phyloP scores from a whole-genome alignment of 92 coral and sea anemone species.

The Epizoanthus rinbou region DNA sequence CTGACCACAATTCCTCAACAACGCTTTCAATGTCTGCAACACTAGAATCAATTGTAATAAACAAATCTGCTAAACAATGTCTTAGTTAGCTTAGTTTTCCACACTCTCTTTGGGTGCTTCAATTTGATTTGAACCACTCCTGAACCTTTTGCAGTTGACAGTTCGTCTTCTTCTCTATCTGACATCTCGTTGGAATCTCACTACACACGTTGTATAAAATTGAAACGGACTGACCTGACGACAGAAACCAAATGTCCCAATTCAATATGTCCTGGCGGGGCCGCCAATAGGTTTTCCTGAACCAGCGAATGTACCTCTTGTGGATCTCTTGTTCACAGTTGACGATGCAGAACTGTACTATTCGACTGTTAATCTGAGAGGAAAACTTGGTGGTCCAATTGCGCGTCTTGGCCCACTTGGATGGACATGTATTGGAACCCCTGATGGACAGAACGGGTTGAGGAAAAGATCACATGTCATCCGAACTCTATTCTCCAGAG shows the following conservation, averaged over 20 bases:
- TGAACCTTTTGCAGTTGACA: no score
- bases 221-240: no score
- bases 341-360: slow-evolving; percentile 65
- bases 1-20: not conserved
- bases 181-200: no score
- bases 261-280: no score
- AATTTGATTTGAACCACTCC: no score
- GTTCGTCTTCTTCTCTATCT: no score
- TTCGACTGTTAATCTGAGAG: slow-evolving; percentile 55
- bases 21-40: not conserved
- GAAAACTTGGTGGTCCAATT: slow-evolving; percentile 48
- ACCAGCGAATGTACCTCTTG: slow-evolving; percentile 62
- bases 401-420: slow-evolving; percentile 75
- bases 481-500: slow-evolving; percentile 13
- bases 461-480: slow-evolving; percentile 26
- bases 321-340: slow-evolving; percentile 60
- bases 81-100: no score
- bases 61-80: not conserved
- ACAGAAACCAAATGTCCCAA: no score
- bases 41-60: slow-evolving; percentile 8
- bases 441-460: not conserved
- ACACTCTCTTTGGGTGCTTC: no score
- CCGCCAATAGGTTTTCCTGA: slow-evolving; percentile 41
- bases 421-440: slow-evolving; percentile 63
- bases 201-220: no score